Evolutionary conservation across 2,113 vertebrate genomes (phyloP), one percentile per base, ranked within the genome.

Genomic region (Clinocottus analis): DNA sequence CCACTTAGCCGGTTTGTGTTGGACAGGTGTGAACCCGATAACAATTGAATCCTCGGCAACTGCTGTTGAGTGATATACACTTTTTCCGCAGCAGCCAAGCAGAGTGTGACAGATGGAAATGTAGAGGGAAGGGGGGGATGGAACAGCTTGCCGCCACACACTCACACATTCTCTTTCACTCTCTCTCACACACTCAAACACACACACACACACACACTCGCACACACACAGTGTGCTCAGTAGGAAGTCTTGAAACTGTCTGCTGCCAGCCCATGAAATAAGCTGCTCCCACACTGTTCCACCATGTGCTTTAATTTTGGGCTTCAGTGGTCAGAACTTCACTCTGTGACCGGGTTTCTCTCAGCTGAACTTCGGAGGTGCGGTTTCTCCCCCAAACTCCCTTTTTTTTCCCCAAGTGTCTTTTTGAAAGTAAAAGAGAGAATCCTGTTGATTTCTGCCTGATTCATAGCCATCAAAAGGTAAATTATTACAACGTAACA

Each of bases 251-350:
- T 82, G 83, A 85, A 85, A 86, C 79, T 89, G 83, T 92, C 85
- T 88, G 85, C 85, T 85, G 84, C 85, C 77, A 86, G 91, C 72
- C 92, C 90, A 92, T 93, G 91, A 93, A 92, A 92, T 93, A 90
- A 91, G 86, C 87, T 89, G 84, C 83, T 89, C 88, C 81, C 90
- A 84, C 87, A 87, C 80, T 80, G 89, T 91, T 90, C 87, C 88
- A 89, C 85, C 77, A 81, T 87, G 87, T 89, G 85, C 90, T 92
- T 91, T 89, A 87, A 92, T 93, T 92, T 91, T 86, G 88, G 83
- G 92, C 92, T 92, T 82, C 90, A 89, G 63, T 90, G 90, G 88
- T 84, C 90, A 90, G 87, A 90, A 88, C 85, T 77, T 81, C 70
- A 76, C 79, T 86, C 67, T 80, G 79, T 90, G 92, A 92, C 88